These are phyloP conservation scores for Petrocephalus zakoni DNA, from an alignment of 2,113 vertebrate species.

Conservation along the genomic window DNA sequence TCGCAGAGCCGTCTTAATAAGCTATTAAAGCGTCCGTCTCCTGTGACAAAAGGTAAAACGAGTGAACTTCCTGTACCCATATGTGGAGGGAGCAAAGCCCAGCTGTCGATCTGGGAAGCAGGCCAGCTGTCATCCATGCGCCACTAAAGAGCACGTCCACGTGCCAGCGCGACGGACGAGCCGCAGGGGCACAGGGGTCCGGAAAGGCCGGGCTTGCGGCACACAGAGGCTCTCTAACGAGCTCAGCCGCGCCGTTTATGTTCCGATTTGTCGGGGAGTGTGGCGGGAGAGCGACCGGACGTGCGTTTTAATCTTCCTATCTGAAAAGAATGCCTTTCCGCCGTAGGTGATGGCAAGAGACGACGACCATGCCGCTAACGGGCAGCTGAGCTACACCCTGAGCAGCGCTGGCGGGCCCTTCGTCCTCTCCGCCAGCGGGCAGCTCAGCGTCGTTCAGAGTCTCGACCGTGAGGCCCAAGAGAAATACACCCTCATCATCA, in stretches of 20 bases:
- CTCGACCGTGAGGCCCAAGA: slow-evolving; percentile 80
- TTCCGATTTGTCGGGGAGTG: not conserved
- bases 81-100: slow-evolving; percentile 47
- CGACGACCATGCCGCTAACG: slow-evolving; percentile 81
- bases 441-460: slow-evolving; percentile 72
- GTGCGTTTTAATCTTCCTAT: not conserved
- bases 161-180: not conserved
- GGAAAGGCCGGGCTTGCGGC: slow-evolving; percentile 20
- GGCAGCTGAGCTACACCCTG: slow-evolving; percentile 78
- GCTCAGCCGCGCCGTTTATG: slow-evolving; percentile 11
- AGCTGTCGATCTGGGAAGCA: slow-evolving; percentile 34
- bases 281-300: not conserved
- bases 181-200: not conserved
- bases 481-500: slow-evolving; percentile 73
- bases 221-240: not conserved
- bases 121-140: slow-evolving; percentile 19
- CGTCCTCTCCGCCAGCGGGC: slow-evolving; percentile 74
- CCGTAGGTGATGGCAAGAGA: slow-evolving; percentile 86
- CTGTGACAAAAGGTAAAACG: slow-evolving; percentile 34
- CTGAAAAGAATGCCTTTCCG: not conserved
- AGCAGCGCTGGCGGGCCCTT: slow-evolving; percentile 72
- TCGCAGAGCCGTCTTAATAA: slow-evolving; percentile 22
- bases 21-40: slow-evolving; percentile 23
- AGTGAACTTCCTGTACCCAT: slow-evolving; percentile 28
- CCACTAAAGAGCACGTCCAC: slow-evolving; percentile 21